A percentile compares a stretch with the other conserved stretches of the same genome.
phyloP scores from a whole-genome alignment of 64 coral and sea anemone genomes.

The Montipora capricornis region DNA sequence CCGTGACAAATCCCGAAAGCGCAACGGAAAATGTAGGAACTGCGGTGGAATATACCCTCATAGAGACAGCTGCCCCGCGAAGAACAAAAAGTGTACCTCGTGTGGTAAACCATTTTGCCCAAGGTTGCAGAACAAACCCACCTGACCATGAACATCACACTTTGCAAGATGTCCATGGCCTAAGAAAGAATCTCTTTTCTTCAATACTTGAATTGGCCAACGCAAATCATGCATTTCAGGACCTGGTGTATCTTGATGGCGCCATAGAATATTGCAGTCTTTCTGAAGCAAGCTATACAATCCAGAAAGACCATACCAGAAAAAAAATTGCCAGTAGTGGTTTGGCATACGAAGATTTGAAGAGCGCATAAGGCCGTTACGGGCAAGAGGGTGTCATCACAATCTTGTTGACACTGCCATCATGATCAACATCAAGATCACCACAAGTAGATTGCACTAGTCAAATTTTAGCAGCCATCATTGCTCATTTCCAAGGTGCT shows the following conservation, averaged over 20 bases:
- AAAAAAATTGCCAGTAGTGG: slow-evolving; percentile 35
- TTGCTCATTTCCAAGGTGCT: slow-evolving; percentile 41
- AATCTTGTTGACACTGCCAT: slow-evolving; percentile 33
- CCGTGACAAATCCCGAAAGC: no score
- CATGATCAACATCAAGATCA: neutral
- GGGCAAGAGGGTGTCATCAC: slow-evolving; percentile 46
- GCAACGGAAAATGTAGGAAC: no score
- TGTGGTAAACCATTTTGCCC: no score
- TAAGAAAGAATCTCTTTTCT: slow-evolving; percentile 62
- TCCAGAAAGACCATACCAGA: slow-evolving; percentile 1
- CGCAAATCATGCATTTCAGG: neutral
- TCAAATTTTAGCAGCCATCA: slow-evolving; percentile 47
- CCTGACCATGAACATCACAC: no score
- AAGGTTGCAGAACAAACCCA: no score
- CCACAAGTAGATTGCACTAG: slow-evolving; percentile 13
- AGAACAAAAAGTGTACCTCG: no score
- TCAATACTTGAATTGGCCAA: neutral
- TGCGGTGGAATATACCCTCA: no score
- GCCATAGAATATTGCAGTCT: slow-evolving; percentile 31
- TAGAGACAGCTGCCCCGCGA: no score
- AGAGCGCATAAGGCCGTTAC: neutral
- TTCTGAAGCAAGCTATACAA: slow-evolving; percentile 47
- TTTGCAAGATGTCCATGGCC: slow-evolving; percentile 54
- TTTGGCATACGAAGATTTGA: slow-evolving; percentile 18
- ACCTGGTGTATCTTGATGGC: slow-evolving; percentile 46